Base-by-base conservation (phyloP, 23 tunicate species). In the Styela plicata region DNA sequence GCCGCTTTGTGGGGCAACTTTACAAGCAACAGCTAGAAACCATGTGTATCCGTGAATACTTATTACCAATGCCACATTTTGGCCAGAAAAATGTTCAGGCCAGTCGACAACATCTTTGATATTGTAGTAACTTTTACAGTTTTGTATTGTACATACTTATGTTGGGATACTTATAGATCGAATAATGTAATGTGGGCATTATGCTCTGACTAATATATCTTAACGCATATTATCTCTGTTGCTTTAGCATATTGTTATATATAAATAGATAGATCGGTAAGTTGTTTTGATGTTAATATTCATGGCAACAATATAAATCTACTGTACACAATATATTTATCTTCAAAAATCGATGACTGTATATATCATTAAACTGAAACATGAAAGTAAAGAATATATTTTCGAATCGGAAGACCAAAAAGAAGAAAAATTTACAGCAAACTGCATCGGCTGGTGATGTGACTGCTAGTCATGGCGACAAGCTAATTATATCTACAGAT, bases 371-470 rank as follows among this genome's bases (percentile, higher is more conserved):
- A 44, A 34, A 71, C 36, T 19, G 3, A 71, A 29, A 28, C 36
- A 76, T 76, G 81, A 76, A 76, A 44, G 81, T 76, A 21, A 76
- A 76, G n/a, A 76, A 76, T 53, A 25, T 76, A 0, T 76, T 76
- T 29, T 76, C 66, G 16, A 53, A 29, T 76, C 52, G 81, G 81
- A 36, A 44, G 65, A 76, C 25, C 31, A 76, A 76, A 44, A 76
- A 76, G 64, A 76, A 76, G 33, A 76, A 76, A 32, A 71, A 71
- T 32, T 13, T 44, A 5, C 77, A 71, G 17, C 24, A 33, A 27
- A 66, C 70, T 66, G 10, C 70, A 21, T 24, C 81, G 27, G 64
- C 81, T 53, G 31, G 63, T 0, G 81, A 44, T 24, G 27, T 25
- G n/a, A 25, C 61, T 26, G 66, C 81, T 27, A 26, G 33, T 76